Evolutionary conservation across 2,797 vertebrate species (phyloP).

Genomic region (Myotis myotis): DNA sequence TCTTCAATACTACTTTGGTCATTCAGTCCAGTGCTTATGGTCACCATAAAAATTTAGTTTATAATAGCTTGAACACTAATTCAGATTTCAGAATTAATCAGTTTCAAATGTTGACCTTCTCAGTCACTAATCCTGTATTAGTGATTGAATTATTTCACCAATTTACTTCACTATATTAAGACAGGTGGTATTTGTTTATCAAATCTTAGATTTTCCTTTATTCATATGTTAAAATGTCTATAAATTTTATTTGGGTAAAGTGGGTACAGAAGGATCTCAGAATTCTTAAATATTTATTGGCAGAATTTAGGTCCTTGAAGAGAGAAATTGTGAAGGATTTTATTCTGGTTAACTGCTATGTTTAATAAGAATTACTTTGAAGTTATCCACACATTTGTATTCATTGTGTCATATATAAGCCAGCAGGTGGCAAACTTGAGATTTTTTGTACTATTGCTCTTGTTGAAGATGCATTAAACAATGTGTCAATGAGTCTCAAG

Average conservation of each 20-base stretch:
- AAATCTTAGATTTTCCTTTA: neutral
- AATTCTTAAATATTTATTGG: neutral
- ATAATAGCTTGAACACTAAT: neutral
- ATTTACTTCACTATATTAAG: neutral
- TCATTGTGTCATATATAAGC: neutral
- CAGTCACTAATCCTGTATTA: neutral
- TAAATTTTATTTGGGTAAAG: constrained; percentile 17
- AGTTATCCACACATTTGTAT: neutral
- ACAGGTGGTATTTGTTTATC: neutral
- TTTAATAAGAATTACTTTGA: constrained; percentile 51
- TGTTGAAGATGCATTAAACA: neutral
- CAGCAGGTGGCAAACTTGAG: constrained; percentile 55
- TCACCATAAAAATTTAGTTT: neutral
- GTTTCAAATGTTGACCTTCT: neutral
- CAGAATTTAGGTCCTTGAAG: neutral
- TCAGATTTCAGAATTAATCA: neutral
- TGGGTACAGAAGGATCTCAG: neutral
- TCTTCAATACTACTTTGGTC: neutral
- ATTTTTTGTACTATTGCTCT: neutral
- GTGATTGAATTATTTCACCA: neutral
- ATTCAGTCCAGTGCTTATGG: neutral
- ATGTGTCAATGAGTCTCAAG: neutral
- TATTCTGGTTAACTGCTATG: neutral
- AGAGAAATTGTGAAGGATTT: neutral
- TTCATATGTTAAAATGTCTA: neutral